These are phyloP conservation scores for Sturnira hondurensis DNA, from an alignment of 2,113 vertebrate species.

Conservation along the genomic window DNA sequence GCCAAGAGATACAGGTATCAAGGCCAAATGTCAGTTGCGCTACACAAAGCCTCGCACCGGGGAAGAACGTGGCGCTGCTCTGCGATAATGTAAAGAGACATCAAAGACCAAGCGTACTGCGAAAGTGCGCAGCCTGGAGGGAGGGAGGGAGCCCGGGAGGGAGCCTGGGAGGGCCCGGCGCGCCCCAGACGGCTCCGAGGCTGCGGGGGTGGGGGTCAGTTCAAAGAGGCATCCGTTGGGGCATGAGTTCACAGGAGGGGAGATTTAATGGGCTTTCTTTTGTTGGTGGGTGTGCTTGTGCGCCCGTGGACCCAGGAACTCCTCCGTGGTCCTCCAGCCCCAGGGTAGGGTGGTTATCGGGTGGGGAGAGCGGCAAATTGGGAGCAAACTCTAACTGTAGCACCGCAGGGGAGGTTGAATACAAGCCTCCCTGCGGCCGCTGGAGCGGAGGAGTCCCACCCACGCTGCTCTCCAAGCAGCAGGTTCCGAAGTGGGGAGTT, in stretches of 20 bases:
- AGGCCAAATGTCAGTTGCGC: conserved; percentile 81
- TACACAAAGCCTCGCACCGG: conserved; percentile 68
- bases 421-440: neutral
- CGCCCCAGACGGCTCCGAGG: conserved; percentile 9
- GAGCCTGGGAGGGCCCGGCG: neutral
- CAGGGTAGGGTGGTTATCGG: neutral
- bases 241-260: conserved; percentile 60
- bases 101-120: neutral
- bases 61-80: conserved; percentile 54
- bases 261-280: conserved; percentile 68
- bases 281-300: conserved; percentile 65
- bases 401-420: neutral
- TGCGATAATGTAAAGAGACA: neutral
- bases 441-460: accelerated
- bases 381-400: conserved; percentile 34
- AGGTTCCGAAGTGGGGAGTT: conserved; percentile 3
- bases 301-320: conserved; percentile 15
- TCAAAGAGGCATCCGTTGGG: conserved; percentile 55
- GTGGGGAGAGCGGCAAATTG: neutral
- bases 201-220: conserved; percentile 37
- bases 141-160: neutral
- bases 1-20: conserved; percentile 82
- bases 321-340: conserved; percentile 24
- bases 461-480: neutral
- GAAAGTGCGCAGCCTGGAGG: conserved; percentile 39